Percentiles rank a stretch among this genome's conserved stretches.
Conservation (phyloP, 2,113 vertebrate species). For the Tetraodon nigroviridis region DNA sequence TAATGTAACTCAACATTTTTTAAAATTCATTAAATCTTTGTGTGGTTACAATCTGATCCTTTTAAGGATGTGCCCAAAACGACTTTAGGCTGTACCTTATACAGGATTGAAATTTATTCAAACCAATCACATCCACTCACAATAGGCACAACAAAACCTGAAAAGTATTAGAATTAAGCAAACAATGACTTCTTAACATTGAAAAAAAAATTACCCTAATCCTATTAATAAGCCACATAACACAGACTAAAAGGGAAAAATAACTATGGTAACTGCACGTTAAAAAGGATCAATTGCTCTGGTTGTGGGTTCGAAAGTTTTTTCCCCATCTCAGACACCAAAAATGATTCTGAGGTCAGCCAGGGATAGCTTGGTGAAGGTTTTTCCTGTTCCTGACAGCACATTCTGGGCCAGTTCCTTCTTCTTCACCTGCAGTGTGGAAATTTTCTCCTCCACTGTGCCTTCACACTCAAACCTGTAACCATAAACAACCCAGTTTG, state of each 20-base stretch:
- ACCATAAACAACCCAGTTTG: slow-evolving; percentile 6
- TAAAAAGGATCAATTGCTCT: background rate
- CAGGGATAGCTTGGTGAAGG: slow-evolving; percentile 84
- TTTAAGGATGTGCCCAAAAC: too few species aligned
- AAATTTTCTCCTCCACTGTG: slow-evolving; percentile 94
- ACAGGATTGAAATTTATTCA: background rate
- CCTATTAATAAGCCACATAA: slow-evolving; percentile 14
- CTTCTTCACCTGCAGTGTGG: slow-evolving; percentile 85
- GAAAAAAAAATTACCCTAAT: background rate
- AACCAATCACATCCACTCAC: background rate
- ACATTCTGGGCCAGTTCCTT: slow-evolving; percentile 90
- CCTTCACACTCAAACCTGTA: slow-evolving; percentile 89
- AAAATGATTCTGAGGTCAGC: slow-evolving; percentile 90
- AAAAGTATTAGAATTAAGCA: background rate
- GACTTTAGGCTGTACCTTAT: too few species aligned
- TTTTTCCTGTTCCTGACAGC: slow-evolving; percentile 80
- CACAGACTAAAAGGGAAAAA: background rate
- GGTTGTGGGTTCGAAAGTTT: background rate
- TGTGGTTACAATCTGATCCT: too few species aligned
- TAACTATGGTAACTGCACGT: background rate
- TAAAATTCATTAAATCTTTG: too few species aligned
- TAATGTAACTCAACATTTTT: too few species aligned
- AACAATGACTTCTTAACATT: too few species aligned
- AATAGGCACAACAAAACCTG: background rate
- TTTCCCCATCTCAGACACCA: slow-evolving; percentile 63